Percentiles rank a stretch among this genome's conserved stretches.
These are phyloP conservation scores for Riptortus pedestris DNA, from an alignment of 1,140 invertebrate species.

Conservation along the genomic window DNA sequence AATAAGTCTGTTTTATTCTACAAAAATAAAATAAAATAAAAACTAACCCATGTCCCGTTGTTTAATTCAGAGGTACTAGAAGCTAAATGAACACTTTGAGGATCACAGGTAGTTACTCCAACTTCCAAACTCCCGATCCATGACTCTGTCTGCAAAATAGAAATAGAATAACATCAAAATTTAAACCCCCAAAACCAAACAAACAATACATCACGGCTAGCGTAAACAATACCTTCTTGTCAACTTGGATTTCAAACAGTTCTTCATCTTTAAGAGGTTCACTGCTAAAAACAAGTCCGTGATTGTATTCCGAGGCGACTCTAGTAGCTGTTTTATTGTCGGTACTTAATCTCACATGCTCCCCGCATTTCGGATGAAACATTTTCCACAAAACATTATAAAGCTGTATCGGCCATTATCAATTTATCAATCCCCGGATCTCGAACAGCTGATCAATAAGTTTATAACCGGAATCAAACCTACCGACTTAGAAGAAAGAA, in stretches of 20 bases:
- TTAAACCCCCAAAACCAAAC: background rate
- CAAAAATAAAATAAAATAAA: too few relatives aligned
- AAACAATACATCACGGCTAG: background rate
- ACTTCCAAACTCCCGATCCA: constrained; percentile 91
- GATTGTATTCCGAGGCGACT: constrained; percentile 69
- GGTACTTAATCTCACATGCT: constrained; percentile 66
- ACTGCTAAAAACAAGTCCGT: constrained; percentile 72
- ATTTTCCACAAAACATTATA: constrained; percentile 32
- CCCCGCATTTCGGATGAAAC: constrained; percentile 73
- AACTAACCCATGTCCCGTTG: constrained; percentile 70
- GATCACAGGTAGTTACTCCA: constrained; percentile 76
- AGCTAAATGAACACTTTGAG: constrained; percentile 66
- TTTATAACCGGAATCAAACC: constrained; percentile 7
- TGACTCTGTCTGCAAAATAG: constrained; percentile 49
- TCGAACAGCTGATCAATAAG: constrained; percentile 15
- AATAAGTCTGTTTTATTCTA: too few relatives aligned
- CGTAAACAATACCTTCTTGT: constrained; percentile 59
- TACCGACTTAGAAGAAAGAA: too few relatives aligned
- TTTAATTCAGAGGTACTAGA: constrained; percentile 72
- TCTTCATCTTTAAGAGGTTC: constrained; percentile 71
- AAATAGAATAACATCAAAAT: constrained; percentile 10
- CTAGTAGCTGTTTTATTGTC: constrained; percentile 68
- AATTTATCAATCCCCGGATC: constrained; percentile 14
- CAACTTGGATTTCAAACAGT: constrained; percentile 79
- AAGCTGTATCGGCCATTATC: constrained; percentile 13